Evolutionary conservation across 1,140 invertebrate genomes (phyloP), one percentile per base, ranked within the genome.

Genomic region (Drosophila kepulauana): DNA sequence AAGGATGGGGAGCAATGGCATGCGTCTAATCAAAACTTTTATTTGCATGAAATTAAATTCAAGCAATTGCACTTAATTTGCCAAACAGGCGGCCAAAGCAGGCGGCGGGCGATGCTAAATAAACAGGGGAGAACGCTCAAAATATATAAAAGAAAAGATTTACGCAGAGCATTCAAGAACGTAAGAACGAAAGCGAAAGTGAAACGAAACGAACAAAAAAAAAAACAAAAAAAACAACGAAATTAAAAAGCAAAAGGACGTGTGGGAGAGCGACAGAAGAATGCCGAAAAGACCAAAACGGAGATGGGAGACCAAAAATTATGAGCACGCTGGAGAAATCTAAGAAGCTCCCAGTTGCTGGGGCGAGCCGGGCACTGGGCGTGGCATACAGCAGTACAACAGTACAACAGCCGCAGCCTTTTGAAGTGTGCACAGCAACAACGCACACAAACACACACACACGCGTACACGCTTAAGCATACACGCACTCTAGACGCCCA

Each of bases 41-140:
- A 89, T 89, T 89, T 89, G 85, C 86, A 90, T 89, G 85, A 89
- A 89, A 89, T 89, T 89, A 90, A 89, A 89, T 89, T 89, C 85
- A 90, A 89, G 85, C 85, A 89, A 89, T 89, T 89, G 85, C 85
- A 89, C 86, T 89, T 89, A 89, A 89, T 89, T 89, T 89, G 72
- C 81, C 85, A 81, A 90, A 90, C 84, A 89, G 20, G 20, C 20
- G 20, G 85, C 57, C 70, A 43, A 43, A 75, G 54, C 66, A 58
- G 66, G 52, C 72, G 66, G 58, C 58, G 45, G 43, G 80, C 71
- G 70, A 85, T 79, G 86, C 66, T 76, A 81, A 90, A 89, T 90
- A 89, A 89, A 90, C 81, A 88, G 86, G 75, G 65, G 65, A 72
- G 68, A 80, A 54, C 51, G 20, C 58, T 56, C 62, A 7, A 72